phyloP scores from a whole-genome alignment of 2,797 vertebrate genomes.

The Anguilla pacifica region DNA sequence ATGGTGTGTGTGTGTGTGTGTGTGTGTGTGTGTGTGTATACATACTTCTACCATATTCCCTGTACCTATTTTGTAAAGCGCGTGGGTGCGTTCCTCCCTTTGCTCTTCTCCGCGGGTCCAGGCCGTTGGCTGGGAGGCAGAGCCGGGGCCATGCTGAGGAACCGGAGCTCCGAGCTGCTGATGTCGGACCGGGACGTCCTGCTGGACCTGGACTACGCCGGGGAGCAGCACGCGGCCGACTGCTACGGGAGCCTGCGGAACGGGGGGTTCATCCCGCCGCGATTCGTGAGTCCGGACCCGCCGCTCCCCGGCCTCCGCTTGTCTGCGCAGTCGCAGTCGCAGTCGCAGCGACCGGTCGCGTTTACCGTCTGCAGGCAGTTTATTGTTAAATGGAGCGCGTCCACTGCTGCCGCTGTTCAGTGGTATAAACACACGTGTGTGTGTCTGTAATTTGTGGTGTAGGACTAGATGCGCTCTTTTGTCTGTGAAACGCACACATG shows the following conservation, averaged over 20 bases:
- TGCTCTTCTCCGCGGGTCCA: slow-evolving; percentile 7
- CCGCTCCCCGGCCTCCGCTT: neutral
- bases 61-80: neutral
- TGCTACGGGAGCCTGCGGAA: slow-evolving; percentile 72
- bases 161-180: slow-evolving; percentile 58
- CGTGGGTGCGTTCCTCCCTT: neutral
- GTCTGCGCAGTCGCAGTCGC: no score
- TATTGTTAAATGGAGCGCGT: neutral
- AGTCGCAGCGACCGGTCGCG: neutral
- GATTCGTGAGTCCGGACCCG: slow-evolving; percentile 67
- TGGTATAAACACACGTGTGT: neutral
- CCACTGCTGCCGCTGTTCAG: neutral
- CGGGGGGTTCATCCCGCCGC: slow-evolving; percentile 64
- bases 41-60: no score
- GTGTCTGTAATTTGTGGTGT: neutral
- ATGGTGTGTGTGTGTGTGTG: no score
- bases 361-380: neutral
- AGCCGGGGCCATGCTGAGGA: slow-evolving; percentile 65
- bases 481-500: no score
- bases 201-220: slow-evolving; percentile 64
- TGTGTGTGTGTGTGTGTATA: no score
- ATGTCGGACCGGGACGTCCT: slow-evolving; percentile 72
- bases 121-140: slow-evolving; percentile 21
- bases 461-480: neutral
- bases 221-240: slow-evolving; percentile 61